Evolutionary conservation across 2,888 invertebrate genomes (phyloP).

Genomic region (Pristionchus maxplancki): DNA sequence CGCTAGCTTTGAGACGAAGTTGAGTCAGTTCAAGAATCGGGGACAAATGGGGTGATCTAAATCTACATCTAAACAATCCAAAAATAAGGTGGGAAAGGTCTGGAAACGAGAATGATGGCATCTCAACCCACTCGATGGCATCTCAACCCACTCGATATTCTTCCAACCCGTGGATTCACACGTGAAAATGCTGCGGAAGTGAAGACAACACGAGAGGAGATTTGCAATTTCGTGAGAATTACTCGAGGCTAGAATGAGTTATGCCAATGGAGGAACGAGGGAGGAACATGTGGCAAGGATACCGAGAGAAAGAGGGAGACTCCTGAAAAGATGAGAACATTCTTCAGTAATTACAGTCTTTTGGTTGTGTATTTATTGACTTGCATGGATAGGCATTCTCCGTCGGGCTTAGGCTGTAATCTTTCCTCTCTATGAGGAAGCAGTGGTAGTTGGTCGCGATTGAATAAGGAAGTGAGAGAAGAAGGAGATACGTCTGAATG

Average conservation of each 20-base stretch:
- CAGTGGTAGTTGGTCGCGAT: not conserved
- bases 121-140: not conserved
- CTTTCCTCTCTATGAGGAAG: not conserved
- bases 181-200: not conserved
- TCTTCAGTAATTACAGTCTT: not conserved
- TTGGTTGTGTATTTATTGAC: not conserved
- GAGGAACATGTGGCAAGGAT: not conserved
- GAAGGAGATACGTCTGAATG: not conserved
- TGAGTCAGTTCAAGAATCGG: not conserved
- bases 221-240: slow-evolving; percentile 15
- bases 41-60: not conserved
- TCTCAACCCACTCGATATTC: not conserved
- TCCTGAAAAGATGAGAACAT: not conserved
- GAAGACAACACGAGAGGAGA: not conserved
- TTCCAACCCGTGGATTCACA: not conserved
- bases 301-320: not conserved
- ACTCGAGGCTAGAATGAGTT: not conserved
- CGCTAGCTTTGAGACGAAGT: not conserved
- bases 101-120: not conserved
- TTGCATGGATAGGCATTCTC: not conserved
- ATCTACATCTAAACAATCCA: not conserved
- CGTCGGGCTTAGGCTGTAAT: not conserved
- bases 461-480: not conserved
- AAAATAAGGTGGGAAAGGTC: not conserved
- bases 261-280: not conserved